These are phyloP conservation scores for Bactericera cockerelli DNA, from an alignment of 1,140 invertebrate genomes.

Conservation along the genomic window DNA sequence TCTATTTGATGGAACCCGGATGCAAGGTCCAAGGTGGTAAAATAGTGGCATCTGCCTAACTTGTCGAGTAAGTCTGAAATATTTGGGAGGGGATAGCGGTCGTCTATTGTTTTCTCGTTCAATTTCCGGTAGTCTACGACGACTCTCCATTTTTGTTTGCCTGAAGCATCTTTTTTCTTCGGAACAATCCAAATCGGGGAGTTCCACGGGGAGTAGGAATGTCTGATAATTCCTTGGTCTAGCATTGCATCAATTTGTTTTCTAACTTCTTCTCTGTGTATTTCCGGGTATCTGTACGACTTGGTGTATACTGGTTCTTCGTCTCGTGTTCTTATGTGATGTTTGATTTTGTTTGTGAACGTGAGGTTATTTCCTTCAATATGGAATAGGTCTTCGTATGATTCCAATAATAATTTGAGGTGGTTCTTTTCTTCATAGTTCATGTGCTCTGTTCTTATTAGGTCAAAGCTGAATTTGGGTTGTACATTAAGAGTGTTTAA, in stretches of 20 bases:
- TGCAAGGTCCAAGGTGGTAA: constrained; percentile 33
- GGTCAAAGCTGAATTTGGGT: too few relatives aligned
- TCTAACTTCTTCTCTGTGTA: constrained; percentile 26
- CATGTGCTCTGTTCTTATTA: too few relatives aligned
- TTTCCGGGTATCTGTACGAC: constrained; percentile 26
- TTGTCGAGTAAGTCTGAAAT: constrained; percentile 31
- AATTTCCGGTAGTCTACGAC: constrained; percentile 20
- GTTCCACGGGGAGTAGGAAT: constrained; percentile 12
- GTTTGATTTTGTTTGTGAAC: constrained; percentile 15
- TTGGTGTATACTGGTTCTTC: constrained; percentile 20
- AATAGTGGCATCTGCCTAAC: constrained; percentile 29
- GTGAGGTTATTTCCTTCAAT: not conserved
- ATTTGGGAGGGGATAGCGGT: constrained; percentile 32
- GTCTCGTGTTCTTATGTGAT: constrained; percentile 19
- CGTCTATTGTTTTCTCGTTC: constrained; percentile 20
- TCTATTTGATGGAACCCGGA: constrained; percentile 36
- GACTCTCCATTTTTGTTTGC: constrained; percentile 17
- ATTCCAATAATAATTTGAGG: too few relatives aligned
- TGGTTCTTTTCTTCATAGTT: too few relatives aligned
- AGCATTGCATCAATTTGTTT: constrained; percentile 23
- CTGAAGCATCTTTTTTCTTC: constrained; percentile 18
- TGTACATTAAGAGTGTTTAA: too few relatives aligned
- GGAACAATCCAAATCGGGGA: constrained; percentile 16
- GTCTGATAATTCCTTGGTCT: constrained; percentile 14
- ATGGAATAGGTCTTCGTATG: not conserved